phyloP scores from a whole-genome alignment of 1,140 invertebrate species.

The Aphaenogaster ashmeadi region DNA sequence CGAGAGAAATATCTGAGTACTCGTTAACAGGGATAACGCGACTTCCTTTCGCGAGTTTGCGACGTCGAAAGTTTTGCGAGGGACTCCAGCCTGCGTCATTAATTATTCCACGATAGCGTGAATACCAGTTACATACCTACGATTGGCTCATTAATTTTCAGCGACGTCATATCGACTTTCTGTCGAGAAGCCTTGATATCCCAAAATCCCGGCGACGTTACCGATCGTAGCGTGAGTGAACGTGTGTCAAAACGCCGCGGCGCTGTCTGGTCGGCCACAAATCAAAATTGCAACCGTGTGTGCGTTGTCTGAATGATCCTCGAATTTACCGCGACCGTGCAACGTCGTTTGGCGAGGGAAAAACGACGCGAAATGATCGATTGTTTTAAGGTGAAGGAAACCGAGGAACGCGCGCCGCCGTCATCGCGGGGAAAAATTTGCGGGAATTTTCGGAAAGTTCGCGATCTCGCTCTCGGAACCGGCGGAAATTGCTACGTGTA shows the following conservation, averaged over 20 bases:
- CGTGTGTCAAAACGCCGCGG: slow-evolving; percentile 51
- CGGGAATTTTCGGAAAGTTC: slow-evolving; percentile 40
- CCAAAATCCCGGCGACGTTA: slow-evolving; percentile 64
- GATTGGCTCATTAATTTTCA: slow-evolving; percentile 78
- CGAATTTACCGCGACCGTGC: slow-evolving; percentile 32
- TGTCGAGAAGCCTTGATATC: slow-evolving; percentile 66
- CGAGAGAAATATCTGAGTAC: slow-evolving; percentile 32
- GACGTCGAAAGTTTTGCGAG: slow-evolving; percentile 49
- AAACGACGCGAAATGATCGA: slow-evolving; percentile 3
- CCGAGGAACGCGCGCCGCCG: not conserved
- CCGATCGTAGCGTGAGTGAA: slow-evolving; percentile 23
- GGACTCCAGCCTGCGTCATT: slow-evolving; percentile 55
- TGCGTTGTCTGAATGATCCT: slow-evolving; percentile 51
- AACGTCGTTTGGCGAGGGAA: not conserved
- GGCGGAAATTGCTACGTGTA: slow-evolving; percentile 18
- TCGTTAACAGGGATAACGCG: slow-evolving; percentile 33
- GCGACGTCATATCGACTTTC: slow-evolving; percentile 75
- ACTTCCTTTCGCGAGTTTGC: slow-evolving; percentile 38
- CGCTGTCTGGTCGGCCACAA: slow-evolving; percentile 58
- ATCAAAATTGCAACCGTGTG: slow-evolving; percentile 68
- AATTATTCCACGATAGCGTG: slow-evolving; percentile 69
- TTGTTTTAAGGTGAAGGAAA: not conserved
- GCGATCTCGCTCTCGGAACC: slow-evolving; percentile 3
- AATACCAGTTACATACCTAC: slow-evolving; percentile 71
- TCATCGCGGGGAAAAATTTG: slow-evolving; percentile 14